Base-by-base conservation (phyloP, 2,113 vertebrate species). In the Physeter macrocephalus region DNA sequence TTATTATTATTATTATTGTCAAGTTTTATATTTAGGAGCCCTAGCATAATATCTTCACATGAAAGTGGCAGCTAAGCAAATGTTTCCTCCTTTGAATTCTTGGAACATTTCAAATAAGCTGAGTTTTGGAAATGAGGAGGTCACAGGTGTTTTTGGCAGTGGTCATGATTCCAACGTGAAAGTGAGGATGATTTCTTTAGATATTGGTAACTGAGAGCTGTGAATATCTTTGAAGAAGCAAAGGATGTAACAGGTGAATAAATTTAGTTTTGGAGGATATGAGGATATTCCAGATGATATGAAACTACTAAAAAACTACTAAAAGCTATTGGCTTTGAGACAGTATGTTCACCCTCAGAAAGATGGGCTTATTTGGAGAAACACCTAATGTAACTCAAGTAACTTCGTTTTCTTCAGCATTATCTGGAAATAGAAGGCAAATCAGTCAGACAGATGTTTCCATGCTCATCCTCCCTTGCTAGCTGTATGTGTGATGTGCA, bases 351-450 rank as follows among this genome's bases (percentile, higher is more conserved):
- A 67, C 43, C 36, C 46, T 69, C 20, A 80, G 88, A 43, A 85
- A 93, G 36, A 71, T 7, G 25, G n/a, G 46, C 72, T 94, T 57
- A 46, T 75, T 94, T 46, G 67, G 72, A 93, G 74, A 96, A 82
- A 92, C 10, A 74, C 39, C 14, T 74, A 93, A 57, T 67, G 25
- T 34, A 59, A 93, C 41, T 90, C 64, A 43, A 69, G 46, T 17
- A 43, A 86, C 78, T 92, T 82, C 3, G 2, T 92, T 83, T 93
- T 61, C 87, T 90, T 95, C 41, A 91, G 49, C 7, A 62, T 52
- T 81, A 39, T 80, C 96, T 97, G 69, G 80, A 95, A 91, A 93
- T 36, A 93, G 89, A 90, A 61, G 21, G 91, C 77, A 69, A 87
- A n/a, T 92, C 25, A 64, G 82, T 64, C 66, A 74, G 83, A 43